These are phyloP conservation scores for Frankliniella fusca DNA, from an alignment of 2,888 invertebrate genomes.

Conservation along the genomic window DNA sequence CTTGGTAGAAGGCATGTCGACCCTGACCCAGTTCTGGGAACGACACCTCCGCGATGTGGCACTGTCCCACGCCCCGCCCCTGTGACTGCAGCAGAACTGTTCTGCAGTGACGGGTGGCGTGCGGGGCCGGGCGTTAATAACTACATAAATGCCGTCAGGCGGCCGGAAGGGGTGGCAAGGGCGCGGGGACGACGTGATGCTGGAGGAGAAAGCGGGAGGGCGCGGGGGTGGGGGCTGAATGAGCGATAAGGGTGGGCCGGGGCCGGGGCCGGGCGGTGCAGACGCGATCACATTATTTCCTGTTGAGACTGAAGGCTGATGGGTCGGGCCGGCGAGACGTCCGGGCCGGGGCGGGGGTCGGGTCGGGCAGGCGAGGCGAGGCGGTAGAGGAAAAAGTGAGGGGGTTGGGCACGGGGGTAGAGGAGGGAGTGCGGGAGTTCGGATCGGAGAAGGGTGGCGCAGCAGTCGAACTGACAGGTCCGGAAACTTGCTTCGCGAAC, in stretches of 20 bases:
- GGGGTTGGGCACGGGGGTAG: no score
- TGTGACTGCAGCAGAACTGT: conserved; percentile 5
- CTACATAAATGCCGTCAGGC: not conserved
- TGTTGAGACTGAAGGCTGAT: not conserved
- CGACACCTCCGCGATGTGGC: not conserved
- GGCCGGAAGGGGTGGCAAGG: not conserved
- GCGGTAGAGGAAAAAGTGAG: no score
- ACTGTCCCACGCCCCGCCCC: not conserved
- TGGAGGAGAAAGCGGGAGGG: not conserved
- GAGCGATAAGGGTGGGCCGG: not conserved
- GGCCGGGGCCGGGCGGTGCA: not conserved
- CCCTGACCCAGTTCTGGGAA: not conserved
- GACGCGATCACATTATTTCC: not conserved
- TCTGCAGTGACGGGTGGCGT: not conserved
- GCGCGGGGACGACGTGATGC: not conserved
- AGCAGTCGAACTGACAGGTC: no score
- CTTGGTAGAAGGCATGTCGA: not conserved
- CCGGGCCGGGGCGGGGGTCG: no score
- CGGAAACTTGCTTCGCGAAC: no score
- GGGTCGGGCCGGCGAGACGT: not conserved
- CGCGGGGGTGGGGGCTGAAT: not conserved
- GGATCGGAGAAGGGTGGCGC: no score
- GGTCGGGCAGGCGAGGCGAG: no score
- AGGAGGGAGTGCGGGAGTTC: no score
- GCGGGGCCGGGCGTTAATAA: not conserved